Evolutionary conservation across 2,113 vertebrate genomes (phyloP), one percentile per base, ranked within the genome.

Genomic region (Chaenocephalus aceratus): DNA sequence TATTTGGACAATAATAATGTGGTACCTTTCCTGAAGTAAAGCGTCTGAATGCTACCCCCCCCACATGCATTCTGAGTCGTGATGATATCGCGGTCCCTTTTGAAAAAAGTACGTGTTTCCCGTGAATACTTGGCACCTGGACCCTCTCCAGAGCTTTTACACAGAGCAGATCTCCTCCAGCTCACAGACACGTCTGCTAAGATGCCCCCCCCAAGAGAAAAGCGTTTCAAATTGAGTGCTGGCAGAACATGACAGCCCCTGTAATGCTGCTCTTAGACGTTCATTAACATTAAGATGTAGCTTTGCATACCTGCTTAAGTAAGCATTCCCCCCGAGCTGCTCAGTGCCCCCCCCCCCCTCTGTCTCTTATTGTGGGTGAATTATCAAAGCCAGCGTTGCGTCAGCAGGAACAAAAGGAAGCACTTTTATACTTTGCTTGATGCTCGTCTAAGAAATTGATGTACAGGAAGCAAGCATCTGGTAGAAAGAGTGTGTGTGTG

Each of bases 261-360:
- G 80, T 82, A 87, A 86, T 76, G 85, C n/a, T 75, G 73, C 71
- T 88, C 72, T 83, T 66, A 88, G 77, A 84, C 86, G 85, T 92
- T 92, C 87, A 90, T 91, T 90, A 91, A 90, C 88, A 90, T 90
- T 91, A 91, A 88, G 78, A 86, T 75, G 83, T 78, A 86, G 73
- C 67, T 91, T 90, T 72, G 82, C n/a, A 62, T 75, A 85, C 72
- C 86, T 92, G 84, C 83, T 79, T 88, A 79, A 76, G 83, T n/a
- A 87, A 90, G 89, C 86, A 88, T 89, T 93, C 88, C 89, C 70
- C 77, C 64, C 59, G 30, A 73, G 82, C 86, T 88, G 75, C 80
- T 80, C 60, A 77, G 63, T 84, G 86, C 67, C 26, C 57, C 15
- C 76, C 53, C n/a, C 64, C 16, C 61, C 23, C 63, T 56, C 65